Evolutionary conservation across 2,888 invertebrate genomes (phyloP), one percentile per base, ranked within the genome.

Genomic region (Plebejus argus): DNA sequence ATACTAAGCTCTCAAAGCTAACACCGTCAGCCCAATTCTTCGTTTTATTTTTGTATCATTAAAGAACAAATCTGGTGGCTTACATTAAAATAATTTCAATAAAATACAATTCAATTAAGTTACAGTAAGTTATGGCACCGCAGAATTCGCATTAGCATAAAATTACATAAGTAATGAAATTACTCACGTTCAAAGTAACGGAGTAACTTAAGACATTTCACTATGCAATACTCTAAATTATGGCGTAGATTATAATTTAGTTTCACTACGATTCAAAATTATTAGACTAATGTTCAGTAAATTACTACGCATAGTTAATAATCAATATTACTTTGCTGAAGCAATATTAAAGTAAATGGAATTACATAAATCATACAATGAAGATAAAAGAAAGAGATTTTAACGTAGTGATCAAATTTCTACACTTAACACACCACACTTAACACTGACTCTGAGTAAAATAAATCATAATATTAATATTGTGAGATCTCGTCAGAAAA

Each of bases 401-500:
- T 12, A 23, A 61, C 6, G 28, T 18, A 15, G 15, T 12, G 15
- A 20, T 61, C 23, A 12, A 66, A 66, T 66, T 66, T 66, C 66
- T 66, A 15, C 28, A 66, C 58, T 23, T 6, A 33, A 66, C 6
- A 10, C 1, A n/a, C n/a, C n/a, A 15, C 28, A 66, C 58, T 23
- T 6, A 33, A 66, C 6, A 10, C 1, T 28, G 28, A 15, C 28
- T 15, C 6, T 66, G 15, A 12, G 61, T 12, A 12, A 66, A 66
- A 66, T 33, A 66, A 28, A 66, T 66, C 66, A 20, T 33, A 33
- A 66, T 28, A 28, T 20, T 58, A 45, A 20, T 8, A 66, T 12
- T 56, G 61, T 28, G 83, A 78, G 78, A 82, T 80, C 66, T 66
- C 66, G 15, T 66, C 66, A 66, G 28, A 66, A 66, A 66, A 66